Conservation (phyloP, 2,888 invertebrate genomes). For the Drosophila borborema region DNA sequence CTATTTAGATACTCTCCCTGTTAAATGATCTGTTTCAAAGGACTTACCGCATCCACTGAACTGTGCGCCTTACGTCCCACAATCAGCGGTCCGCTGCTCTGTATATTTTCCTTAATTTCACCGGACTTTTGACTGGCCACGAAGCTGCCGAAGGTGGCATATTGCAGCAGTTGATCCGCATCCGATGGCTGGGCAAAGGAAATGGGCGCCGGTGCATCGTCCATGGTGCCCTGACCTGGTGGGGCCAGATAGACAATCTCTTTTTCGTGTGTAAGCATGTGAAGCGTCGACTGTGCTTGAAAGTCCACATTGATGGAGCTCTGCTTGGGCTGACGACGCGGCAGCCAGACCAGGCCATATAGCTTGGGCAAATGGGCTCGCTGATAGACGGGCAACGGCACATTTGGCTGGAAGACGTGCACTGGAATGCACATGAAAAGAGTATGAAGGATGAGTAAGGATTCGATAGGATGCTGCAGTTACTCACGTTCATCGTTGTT, state of each 20-base stretch:
- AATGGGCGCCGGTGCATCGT: conserved; percentile 83
- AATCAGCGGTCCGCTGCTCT: conserved; percentile 78
- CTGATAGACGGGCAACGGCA: conserved; percentile 86
- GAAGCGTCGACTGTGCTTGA: conserved; percentile 88
- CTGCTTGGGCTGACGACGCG: conserved; percentile 85
- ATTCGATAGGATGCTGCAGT: background rate
- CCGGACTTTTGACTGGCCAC: conserved; percentile 76
- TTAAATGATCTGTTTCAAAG: background rate
- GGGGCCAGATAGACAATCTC: conserved; percentile 86
- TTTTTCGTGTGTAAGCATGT: conserved; percentile 87
- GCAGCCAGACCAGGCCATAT: conserved; percentile 87
- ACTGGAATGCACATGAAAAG: conserved; percentile 84
- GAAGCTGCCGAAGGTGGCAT: conserved; percentile 86
- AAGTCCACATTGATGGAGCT: conserved; percentile 86
- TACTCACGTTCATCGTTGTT: conserved; percentile 87
- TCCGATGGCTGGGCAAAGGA: conserved; percentile 75
- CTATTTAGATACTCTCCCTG: background rate
- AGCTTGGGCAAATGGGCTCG: conserved; percentile 85
- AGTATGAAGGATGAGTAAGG: background rate
- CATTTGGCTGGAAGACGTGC: conserved; percentile 88
- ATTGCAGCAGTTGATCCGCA: conserved; percentile 69
- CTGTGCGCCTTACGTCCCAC: conserved; percentile 84
- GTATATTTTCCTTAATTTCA: conserved; percentile 32
- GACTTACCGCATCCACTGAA: conserved; percentile 86
- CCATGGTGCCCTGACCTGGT: conserved; percentile 85